phyloP scores from a whole-genome alignment of 1,140 invertebrate species.

The Andricus grossulariae region DNA sequence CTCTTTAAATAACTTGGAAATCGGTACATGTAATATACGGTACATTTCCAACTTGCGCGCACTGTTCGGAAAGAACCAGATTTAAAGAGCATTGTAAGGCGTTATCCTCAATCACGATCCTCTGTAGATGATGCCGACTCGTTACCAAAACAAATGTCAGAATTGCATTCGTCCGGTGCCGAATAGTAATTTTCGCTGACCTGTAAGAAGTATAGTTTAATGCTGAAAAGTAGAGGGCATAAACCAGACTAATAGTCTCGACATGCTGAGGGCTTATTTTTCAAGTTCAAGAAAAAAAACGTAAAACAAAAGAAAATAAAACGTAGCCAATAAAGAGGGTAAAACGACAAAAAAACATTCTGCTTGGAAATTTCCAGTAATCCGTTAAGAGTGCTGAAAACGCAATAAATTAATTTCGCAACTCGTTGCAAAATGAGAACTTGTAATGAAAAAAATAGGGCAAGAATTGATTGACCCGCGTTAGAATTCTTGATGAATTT shows the following conservation, averaged over 20 bases:
- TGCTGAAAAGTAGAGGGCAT: slow-evolving; percentile 59
- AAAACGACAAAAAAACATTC: slow-evolving; percentile 19
- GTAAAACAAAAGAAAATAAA: slow-evolving; percentile 18
- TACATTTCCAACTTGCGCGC: not conserved
- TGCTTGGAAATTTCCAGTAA: slow-evolving; percentile 34
- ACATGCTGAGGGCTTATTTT: slow-evolving; percentile 46
- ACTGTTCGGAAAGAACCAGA: not conserved
- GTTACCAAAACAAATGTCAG: slow-evolving; percentile 52
- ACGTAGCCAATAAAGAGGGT: slow-evolving; percentile 17
- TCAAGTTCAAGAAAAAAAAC: slow-evolving; percentile 30
- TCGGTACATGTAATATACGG: not conserved
- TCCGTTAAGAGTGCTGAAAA: not conserved
- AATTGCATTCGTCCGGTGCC: slow-evolving; percentile 46
- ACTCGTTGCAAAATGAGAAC: too few species aligned
- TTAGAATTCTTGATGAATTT: slow-evolving; percentile 13
- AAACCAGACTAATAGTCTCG: slow-evolving; percentile 37
- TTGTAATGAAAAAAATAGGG: too few species aligned
- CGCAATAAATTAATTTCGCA: not conserved
- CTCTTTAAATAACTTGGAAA: not conserved
- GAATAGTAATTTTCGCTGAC: slow-evolving; percentile 63
- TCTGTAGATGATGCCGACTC: slow-evolving; percentile 43
- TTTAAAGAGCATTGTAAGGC: not conserved
- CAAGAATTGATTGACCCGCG: too few species aligned
- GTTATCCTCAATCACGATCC: slow-evolving; percentile 42
- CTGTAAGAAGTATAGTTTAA: slow-evolving; percentile 75